A percentile compares a stretch with the other conserved stretches of the same genome.
Conservation (phyloP, 2,888 invertebrate species). For the Orthosia incerta region DNA sequence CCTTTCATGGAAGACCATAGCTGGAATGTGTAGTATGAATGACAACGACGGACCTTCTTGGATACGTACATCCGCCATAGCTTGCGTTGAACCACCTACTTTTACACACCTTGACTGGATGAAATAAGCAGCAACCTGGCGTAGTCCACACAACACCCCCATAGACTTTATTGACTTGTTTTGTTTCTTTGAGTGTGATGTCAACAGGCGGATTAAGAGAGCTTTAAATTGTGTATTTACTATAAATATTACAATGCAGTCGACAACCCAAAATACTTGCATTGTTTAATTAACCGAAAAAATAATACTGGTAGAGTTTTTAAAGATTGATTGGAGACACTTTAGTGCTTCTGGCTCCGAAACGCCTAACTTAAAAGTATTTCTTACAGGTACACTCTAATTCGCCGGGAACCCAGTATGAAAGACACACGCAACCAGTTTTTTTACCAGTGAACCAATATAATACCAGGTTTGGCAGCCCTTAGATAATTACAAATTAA, state of each 20-base stretch:
- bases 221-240: slow-evolving; percentile 10
- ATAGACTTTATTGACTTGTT: slow-evolving; percentile 41
- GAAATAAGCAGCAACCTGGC: slow-evolving; percentile 29
- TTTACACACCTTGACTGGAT: slow-evolving; percentile 16
- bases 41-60: slow-evolving; percentile 15
- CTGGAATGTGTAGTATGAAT: slow-evolving; percentile 9
- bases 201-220: slow-evolving; percentile 20
- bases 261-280: slow-evolving; percentile 11
- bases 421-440: slow-evolving; percentile 38
- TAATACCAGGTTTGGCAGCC: slow-evolving; percentile 88
- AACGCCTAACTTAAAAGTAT: slow-evolving; percentile 15
- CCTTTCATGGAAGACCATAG: slow-evolving; percentile 6
- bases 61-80: slow-evolving; percentile 11
- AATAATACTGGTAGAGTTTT: slow-evolving; percentile 12
- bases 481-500: slow-evolving; percentile 87
- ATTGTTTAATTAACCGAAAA: slow-evolving; percentile 15
- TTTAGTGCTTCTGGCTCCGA: slow-evolving; percentile 16
- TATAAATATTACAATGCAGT: slow-evolving; percentile 19
- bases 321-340: slow-evolving; percentile 15
- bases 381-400: slow-evolving; percentile 32
- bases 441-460: slow-evolving; percentile 68
- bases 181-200: slow-evolving; percentile 42
- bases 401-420: slow-evolving; percentile 17
- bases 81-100: slow-evolving; percentile 32
- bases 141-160: slow-evolving; percentile 34